phyloP scores from a whole-genome alignment of 2,113 vertebrate species.

The Xenus cinereus region DNA sequence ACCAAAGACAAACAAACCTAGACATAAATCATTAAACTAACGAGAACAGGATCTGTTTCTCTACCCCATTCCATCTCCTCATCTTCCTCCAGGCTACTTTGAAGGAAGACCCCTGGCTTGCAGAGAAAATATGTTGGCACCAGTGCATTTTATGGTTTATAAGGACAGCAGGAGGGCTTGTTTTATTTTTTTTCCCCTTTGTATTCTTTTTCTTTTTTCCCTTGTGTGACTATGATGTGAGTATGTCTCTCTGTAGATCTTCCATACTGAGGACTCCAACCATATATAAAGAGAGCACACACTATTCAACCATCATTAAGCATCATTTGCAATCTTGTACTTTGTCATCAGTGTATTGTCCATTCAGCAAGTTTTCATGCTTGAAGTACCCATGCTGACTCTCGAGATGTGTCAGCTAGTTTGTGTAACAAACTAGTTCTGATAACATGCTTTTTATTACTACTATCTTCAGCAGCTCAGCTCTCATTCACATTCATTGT shows the following conservation, averaged over 20 bases:
- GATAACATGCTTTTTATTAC: constrained; percentile 13
- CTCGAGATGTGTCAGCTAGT: constrained; percentile 27
- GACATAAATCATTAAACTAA: constrained; percentile 25
- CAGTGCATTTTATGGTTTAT: neutral
- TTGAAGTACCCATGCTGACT: constrained; percentile 31
- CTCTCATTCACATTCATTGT: constrained; percentile 25
- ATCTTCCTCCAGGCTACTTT: neutral
- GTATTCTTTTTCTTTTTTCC: neutral
- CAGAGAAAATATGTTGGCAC: neutral
- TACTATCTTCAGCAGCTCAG: neutral
- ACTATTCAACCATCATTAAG: neutral
- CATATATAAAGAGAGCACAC: neutral
- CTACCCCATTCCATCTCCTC: neutral
- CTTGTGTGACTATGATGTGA: neutral
- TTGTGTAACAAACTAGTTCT: constrained; percentile 43
- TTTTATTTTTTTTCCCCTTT: neutral
- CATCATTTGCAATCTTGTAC: neutral
- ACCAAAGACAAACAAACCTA: constrained; percentile 1
- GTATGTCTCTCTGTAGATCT: neutral
- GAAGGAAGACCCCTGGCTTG: neutral
- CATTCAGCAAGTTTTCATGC: constrained; percentile 45
- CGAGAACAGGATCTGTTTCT: neutral
- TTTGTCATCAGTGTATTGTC: neutral
- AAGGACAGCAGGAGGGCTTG: neutral
- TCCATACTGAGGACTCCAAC: neutral